These are phyloP conservation scores for Phylloscopus collybita DNA, from an alignment of 2,797 vertebrate genomes.

Conservation along the genomic window DNA sequence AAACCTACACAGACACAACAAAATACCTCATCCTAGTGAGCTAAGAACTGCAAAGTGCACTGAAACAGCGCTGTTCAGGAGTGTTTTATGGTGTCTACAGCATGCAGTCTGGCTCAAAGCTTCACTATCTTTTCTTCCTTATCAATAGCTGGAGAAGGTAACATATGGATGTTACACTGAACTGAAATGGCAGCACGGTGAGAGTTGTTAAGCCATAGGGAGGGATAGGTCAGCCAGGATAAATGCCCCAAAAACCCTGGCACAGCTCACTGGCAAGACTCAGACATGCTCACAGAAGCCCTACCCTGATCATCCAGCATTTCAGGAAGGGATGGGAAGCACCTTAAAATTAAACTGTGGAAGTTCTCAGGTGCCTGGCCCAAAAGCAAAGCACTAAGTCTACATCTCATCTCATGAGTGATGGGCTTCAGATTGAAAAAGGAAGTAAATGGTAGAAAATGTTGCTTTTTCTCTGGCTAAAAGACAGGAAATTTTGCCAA, in stretches of 20 bases:
- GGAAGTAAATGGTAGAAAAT: background rate
- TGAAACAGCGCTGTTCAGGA: background rate
- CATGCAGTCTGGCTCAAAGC: background rate
- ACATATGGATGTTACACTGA: rapidly evolving
- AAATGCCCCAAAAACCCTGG: background rate
- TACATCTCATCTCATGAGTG: background rate
- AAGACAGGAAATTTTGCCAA: background rate
- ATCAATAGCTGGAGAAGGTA: background rate
- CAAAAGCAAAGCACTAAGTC: background rate
- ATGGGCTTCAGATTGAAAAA: background rate
- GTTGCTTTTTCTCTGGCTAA: background rate
- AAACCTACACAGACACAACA: background rate
- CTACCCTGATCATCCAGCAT: background rate
- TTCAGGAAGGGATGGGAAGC: background rate
- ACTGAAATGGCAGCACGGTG: background rate
- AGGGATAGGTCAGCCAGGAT: background rate
- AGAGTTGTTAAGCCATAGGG: background rate
- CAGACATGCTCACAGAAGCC: background rate
- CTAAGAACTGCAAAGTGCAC: background rate
- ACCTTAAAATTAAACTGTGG: background rate
- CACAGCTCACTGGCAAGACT: background rate
- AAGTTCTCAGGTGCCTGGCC: background rate
- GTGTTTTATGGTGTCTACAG: background rate
- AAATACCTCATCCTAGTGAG: background rate
- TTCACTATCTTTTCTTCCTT: background rate